Evolutionary conservation across 2,888 invertebrate genomes (phyloP).

Genomic region (Euzetes globulus): DNA sequence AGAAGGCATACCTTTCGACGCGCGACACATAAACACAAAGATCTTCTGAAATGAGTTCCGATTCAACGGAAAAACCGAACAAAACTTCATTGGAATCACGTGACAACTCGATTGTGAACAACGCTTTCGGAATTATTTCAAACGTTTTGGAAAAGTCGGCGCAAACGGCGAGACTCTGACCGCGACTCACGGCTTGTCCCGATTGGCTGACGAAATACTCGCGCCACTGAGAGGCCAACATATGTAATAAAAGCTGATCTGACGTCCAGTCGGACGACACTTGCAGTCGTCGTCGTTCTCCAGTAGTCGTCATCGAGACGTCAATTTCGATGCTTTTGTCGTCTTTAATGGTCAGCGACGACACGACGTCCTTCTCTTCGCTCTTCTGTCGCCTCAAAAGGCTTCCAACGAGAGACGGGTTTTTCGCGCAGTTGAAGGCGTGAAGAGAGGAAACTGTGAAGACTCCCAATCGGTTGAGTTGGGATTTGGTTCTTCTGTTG

Average conservation of each 20-base stretch:
- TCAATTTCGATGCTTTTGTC: background rate
- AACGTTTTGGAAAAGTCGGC: background rate
- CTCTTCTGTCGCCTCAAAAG: constrained; percentile 16
- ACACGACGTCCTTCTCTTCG: background rate
- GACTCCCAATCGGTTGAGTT: constrained; percentile 86
- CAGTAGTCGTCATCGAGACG: constrained; percentile 6
- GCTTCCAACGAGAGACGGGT: constrained; percentile 33
- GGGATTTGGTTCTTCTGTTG: constrained; percentile 86
- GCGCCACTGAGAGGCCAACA: constrained; percentile 11
- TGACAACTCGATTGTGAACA: constrained; percentile 90
- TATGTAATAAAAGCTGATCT: constrained; percentile 25
- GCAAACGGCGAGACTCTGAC: background rate
- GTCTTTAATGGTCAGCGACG: background rate
- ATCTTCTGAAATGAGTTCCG: constrained; percentile 92
- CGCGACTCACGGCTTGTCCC: background rate
- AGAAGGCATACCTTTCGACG: constrained; percentile 68
- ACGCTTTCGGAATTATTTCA: constrained; percentile 42
- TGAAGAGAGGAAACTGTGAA: constrained; percentile 97
- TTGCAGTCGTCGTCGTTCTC: constrained; percentile 23
- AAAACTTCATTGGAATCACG: constrained; percentile 82
- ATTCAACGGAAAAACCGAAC: constrained; percentile 98
- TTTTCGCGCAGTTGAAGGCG: constrained; percentile 48
- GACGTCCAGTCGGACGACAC: constrained; percentile 28
- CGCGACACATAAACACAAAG: constrained; percentile 94
- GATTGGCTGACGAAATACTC: constrained; percentile 24